Evolutionary conservation across 2,113 vertebrate species (phyloP).

Genomic region (Cavia porcellus): DNA sequence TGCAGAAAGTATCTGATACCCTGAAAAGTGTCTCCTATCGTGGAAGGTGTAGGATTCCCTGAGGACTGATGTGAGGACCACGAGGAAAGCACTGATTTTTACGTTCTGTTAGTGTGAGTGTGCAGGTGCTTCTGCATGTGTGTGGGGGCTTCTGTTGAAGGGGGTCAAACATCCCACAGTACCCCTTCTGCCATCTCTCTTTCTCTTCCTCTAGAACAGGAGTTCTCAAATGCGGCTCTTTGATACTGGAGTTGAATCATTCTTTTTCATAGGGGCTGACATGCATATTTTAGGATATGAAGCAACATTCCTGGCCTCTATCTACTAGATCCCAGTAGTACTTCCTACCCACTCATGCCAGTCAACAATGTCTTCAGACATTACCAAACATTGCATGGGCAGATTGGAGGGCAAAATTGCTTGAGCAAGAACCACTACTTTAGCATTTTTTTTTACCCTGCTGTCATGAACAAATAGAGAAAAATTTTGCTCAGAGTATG

Average conservation of each 20-base stretch:
- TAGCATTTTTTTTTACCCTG: slow-evolving; percentile 80
- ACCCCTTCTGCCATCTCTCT: neutral
- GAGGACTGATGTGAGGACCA: neutral
- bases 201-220: neutral
- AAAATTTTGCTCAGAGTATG: slow-evolving; percentile 75
- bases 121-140: neutral
- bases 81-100: neutral
- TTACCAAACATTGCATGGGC: neutral
- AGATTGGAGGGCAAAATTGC: neutral
- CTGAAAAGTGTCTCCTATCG: neutral
- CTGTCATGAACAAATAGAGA: slow-evolving; percentile 68
- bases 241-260: neutral
- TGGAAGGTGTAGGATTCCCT: neutral
- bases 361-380: neutral
- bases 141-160: too few relatives aligned
- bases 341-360: neutral
- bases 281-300: neutral
- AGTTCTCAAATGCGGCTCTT: neutral
- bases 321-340: neutral
- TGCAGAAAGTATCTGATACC: neutral
- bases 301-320: neutral
- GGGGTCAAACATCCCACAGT: neutral
- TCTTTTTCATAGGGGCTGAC: neutral
- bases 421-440: neutral
- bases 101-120: neutral